A percentile compares a stretch with the other conserved stretches of the same genome.
Conservation (phyloP, 2,797 vertebrate species). For the Leptoclinus maculatus region DNA sequence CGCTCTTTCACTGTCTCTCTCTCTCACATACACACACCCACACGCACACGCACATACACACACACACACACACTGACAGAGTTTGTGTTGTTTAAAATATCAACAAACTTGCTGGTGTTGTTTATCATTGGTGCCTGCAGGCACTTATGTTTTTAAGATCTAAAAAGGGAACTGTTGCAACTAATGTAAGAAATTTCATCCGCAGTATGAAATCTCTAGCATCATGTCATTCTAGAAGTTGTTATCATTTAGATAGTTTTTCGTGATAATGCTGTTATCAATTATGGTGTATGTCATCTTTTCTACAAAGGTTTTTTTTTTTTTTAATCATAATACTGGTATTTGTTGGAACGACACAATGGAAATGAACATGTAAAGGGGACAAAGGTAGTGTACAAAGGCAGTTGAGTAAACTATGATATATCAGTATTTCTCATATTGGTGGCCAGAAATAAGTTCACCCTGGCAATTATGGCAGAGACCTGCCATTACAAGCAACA, state of each 20-base stretch:
- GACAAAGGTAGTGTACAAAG: not conserved
- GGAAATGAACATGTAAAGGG: not conserved
- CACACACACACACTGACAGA: not conserved
- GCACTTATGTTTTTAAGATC: constrained; percentile 4
- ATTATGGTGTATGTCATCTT: not conserved
- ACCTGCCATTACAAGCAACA: constrained; percentile 10
- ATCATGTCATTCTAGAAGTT: not conserved
- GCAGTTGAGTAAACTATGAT: rapidly evolving
- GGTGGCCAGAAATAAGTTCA: not conserved
- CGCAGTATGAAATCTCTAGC: constrained; percentile 16
- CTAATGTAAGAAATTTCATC: constrained; percentile 4
- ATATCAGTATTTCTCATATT: not conserved
- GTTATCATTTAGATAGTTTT: constrained; percentile 5
- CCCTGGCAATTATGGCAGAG: not conserved
- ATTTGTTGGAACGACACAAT: not conserved
- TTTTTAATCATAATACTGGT: not conserved
- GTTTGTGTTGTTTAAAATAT: constrained; percentile 26
- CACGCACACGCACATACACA: constrained; percentile 2
- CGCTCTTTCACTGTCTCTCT: not conserved
- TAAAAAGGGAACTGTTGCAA: constrained; percentile 37
- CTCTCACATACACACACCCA: not conserved
- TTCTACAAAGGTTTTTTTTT: not conserved
- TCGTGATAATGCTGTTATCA: not conserved
- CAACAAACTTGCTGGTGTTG: constrained; percentile 18
- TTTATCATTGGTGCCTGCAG: constrained; percentile 20